Conservation (phyloP, 2,797 vertebrate species). For the Vultur gryphus region DNA sequence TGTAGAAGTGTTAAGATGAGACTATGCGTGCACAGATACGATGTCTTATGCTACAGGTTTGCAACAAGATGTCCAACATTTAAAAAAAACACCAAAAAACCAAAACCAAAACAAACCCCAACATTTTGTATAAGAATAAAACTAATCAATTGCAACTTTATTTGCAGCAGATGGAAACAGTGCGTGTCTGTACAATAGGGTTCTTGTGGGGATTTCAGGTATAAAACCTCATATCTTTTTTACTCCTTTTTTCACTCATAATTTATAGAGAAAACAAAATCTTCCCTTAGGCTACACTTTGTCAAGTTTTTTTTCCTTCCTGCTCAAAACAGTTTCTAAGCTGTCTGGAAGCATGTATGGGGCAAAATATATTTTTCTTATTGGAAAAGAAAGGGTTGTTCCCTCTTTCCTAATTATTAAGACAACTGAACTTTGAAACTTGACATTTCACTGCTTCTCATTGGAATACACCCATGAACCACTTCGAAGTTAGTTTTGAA, state of each 20-base stretch:
- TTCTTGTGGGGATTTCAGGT: not conserved
- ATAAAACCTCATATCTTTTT: not conserved
- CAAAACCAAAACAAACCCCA: not conserved
- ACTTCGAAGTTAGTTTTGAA: constrained; percentile 6
- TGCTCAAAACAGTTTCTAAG: not conserved
- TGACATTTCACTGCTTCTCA: not conserved
- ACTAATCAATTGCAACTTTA: not conserved
- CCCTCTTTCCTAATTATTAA: not conserved
- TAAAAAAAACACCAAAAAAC: not conserved
- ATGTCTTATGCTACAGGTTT: not conserved
- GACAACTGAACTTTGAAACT: constrained; percentile 15
- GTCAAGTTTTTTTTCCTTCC: not conserved
- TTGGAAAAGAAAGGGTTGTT: not conserved
- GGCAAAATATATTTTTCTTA: not conserved
- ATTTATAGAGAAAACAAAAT: constrained; percentile 40
- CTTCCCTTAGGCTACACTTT: not conserved
- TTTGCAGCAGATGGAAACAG: not conserved
- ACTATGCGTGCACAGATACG: not conserved
- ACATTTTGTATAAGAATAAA: not conserved
- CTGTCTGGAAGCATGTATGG: not conserved
- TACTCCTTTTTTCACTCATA: not conserved
- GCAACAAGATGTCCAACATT: not conserved
- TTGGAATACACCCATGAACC: not conserved
- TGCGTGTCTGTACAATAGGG: not conserved
- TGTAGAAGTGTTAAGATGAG: constrained; percentile 21